Conservation (phyloP, 2,797 vertebrate genomes). For the Poeciliopsis infans region DNA sequence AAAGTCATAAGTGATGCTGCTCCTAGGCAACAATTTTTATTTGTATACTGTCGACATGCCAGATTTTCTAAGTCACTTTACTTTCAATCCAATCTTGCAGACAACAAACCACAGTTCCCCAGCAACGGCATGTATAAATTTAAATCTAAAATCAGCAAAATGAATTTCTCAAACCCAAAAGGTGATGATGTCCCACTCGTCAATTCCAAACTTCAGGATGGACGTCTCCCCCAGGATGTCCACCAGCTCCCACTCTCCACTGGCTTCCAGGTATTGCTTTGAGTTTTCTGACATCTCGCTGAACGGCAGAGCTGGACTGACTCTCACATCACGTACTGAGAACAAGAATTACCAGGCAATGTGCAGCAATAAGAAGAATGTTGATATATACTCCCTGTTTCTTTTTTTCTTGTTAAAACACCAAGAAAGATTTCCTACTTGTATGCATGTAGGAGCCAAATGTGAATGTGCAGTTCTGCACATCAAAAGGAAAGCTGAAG, state of each 20-base stretch:
- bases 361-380: background rate
- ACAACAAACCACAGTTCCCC: background rate
- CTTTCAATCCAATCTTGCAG: too few relatives aligned
- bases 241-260: constrained; percentile 87
- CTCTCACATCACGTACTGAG: constrained; percentile 80
- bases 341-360: background rate
- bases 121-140: background rate
- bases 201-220: constrained; percentile 82
- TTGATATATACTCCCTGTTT: background rate
- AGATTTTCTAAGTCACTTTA: too few relatives aligned
- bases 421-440: constrained; percentile 63
- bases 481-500: constrained; percentile 86
- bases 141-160: background rate
- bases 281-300: constrained; percentile 83
- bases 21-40: too few relatives aligned
- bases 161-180: constrained; percentile 77
- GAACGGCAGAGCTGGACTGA: constrained; percentile 82
- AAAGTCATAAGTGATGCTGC: too few relatives aligned
- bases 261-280: constrained; percentile 83
- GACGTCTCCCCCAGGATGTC: constrained; percentile 77
- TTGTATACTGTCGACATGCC: too few relatives aligned
- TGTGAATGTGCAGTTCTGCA: constrained; percentile 84
- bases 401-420: background rate
- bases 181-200: constrained; percentile 88
- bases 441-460: constrained; percentile 84